phyloP scores from a whole-genome alignment of 2,888 invertebrate species.

The Craniophora ligustri region DNA sequence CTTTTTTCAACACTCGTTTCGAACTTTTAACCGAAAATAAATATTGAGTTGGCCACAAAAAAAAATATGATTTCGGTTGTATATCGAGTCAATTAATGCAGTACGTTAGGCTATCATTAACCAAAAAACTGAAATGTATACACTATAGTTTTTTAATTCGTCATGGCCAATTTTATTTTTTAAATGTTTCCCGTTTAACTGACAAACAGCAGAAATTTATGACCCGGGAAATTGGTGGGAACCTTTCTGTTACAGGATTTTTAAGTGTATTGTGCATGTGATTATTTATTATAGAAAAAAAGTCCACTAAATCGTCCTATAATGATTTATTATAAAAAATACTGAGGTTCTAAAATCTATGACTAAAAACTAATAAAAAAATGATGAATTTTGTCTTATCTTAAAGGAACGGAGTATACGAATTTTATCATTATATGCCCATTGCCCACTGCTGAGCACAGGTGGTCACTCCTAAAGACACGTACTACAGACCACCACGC shows the following conservation, averaged over 20 bases:
- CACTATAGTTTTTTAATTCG: constrained; percentile 32
- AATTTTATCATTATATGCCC: too few species aligned
- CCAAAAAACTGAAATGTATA: constrained; percentile 45
- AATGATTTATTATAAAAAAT: too few species aligned
- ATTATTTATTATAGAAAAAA: constrained; percentile 27
- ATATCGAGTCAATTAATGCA: constrained; percentile 48
- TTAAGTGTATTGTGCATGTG: constrained; percentile 25
- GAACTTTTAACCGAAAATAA: constrained; percentile 39
- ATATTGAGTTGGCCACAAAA: constrained; percentile 37
- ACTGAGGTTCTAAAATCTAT: too few species aligned
- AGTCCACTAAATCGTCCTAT: too few species aligned
- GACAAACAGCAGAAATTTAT: constrained; percentile 60
- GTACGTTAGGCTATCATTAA: constrained; percentile 45
- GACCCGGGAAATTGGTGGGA: constrained; percentile 47
- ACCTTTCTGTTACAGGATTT: constrained; percentile 36
- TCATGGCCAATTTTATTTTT: constrained; percentile 50
- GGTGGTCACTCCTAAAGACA: too few species aligned
- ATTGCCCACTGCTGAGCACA: too few species aligned
- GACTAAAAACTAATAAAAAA: too few species aligned
- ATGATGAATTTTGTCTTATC: too few species aligned
- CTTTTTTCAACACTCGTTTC: constrained; percentile 13
- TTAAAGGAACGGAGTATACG: too few species aligned
- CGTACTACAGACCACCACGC: too few species aligned
- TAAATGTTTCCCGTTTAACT: constrained; percentile 71
- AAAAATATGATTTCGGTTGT: constrained; percentile 45